Conservation (phyloP, 2,113 vertebrate species). For the Salvelinus fontinalis region DNA sequence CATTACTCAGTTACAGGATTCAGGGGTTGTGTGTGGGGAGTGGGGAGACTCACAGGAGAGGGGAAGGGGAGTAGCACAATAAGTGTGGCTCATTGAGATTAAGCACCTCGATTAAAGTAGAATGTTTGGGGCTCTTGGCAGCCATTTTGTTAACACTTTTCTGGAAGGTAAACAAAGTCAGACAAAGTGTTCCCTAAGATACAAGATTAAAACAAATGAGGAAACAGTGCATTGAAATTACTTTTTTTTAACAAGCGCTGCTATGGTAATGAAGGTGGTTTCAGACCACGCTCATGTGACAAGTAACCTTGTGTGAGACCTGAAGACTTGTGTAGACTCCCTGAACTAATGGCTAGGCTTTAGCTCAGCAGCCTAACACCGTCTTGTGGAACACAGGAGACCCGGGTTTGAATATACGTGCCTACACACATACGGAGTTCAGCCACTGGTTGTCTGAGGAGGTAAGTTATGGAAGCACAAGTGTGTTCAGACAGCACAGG, state of each 20-base stretch:
- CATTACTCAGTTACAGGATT: background rate
- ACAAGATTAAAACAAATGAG: background rate
- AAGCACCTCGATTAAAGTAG: background rate
- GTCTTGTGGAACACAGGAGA: too few species aligned
- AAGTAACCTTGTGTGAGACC: too few species aligned
- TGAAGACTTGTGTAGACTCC: too few species aligned
- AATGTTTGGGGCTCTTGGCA: background rate
- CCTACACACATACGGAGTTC: slow-evolving; percentile 1
- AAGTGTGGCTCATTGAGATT: slow-evolving; percentile 11
- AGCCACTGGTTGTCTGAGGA: slow-evolving; percentile 15
- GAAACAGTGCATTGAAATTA: too few species aligned
- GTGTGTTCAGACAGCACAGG: slow-evolving; percentile 35
- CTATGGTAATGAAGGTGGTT: too few species aligned
- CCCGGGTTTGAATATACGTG: background rate
- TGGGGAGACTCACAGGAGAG: background rate
- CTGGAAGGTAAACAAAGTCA: background rate
- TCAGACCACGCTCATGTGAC: too few species aligned
- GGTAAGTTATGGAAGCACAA: slow-evolving; percentile 17
- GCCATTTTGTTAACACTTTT: background rate
- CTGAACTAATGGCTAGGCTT: too few species aligned
- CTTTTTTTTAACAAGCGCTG: too few species aligned
- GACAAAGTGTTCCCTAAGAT: background rate
- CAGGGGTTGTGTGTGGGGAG: background rate
- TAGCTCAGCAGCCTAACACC: too few species aligned
- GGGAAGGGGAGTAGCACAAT: background rate